These are phyloP conservation scores for Coelogynopora nodosa DNA, from an alignment of 2,888 invertebrate species.

Conservation along the genomic window DNA sequence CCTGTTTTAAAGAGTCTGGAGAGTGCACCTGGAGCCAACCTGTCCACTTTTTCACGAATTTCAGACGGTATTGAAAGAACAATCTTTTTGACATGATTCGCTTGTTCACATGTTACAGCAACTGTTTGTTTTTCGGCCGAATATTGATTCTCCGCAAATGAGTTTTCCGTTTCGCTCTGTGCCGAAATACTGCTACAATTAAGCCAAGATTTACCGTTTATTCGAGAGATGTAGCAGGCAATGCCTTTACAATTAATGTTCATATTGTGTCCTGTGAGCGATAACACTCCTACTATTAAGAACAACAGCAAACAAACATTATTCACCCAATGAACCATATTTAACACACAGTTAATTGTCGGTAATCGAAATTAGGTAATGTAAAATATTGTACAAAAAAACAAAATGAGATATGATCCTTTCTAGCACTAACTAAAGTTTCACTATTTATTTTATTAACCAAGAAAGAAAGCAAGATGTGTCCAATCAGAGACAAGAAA, in stretches of 20 bases:
- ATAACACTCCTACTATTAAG: no score
- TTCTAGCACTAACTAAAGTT: no score
- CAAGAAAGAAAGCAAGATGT: no score
- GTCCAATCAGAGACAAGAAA: no score
- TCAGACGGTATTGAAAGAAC: neutral
- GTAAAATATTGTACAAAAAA: no score
- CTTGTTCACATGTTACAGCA: neutral
- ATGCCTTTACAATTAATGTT: neutral
- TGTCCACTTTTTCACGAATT: neutral
- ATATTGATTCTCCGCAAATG: neutral
- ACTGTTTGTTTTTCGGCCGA: neutral
- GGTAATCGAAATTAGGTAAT: no score
- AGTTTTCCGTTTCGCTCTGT: neutral
- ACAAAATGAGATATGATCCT: no score
- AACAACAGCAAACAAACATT: no score
- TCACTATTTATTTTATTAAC: no score
- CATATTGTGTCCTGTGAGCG: no score
- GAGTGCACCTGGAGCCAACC: neutral
- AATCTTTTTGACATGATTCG: neutral
- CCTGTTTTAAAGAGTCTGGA: neutral
- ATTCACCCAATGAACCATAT: no score
- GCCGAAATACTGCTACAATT: neutral
- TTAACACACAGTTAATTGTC: no score
- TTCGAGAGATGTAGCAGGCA: neutral
- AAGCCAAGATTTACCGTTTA: neutral